phyloP scores from a whole-genome alignment of 2,113 vertebrate species.

The Sardina pilchardus region DNA sequence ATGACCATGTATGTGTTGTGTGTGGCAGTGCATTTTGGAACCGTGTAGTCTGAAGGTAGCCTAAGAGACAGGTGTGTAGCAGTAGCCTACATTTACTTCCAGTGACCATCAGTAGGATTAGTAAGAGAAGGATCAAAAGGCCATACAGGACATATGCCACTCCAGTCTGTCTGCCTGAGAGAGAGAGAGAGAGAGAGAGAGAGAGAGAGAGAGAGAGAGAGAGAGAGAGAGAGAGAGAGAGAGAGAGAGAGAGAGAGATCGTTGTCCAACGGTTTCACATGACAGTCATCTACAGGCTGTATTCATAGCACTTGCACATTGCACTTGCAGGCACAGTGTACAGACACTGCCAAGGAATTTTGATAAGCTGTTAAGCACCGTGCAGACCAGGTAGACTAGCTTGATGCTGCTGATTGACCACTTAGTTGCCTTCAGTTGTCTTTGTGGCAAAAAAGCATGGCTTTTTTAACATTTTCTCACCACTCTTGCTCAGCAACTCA shows the following conservation, averaged over 20 bases:
- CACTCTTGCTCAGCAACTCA: too few species aligned
- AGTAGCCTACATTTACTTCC: constrained; percentile 54
- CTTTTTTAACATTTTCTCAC: too few species aligned
- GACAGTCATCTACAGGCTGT: neutral
- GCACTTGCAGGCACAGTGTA: too few species aligned
- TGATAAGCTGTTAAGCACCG: neutral
- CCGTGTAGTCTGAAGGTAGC: neutral
- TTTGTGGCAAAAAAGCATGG: too few species aligned
- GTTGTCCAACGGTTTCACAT: neutral
- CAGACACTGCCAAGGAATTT: neutral
- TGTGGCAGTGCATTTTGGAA: neutral
- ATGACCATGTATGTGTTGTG: neutral
- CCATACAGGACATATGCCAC: constrained; percentile 42
- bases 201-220: neutral
- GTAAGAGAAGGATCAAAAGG: constrained; percentile 41
- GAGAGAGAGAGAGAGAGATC: neutral
- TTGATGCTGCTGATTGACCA: too few species aligned
- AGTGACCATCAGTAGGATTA: constrained; percentile 45
- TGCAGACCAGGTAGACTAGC: too few species aligned
- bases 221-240: neutral
- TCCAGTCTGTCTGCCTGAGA: constrained; percentile 38
- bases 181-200: constrained; percentile 7
- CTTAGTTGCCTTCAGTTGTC: too few species aligned
- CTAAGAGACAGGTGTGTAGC: too few species aligned
- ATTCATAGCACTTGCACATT: neutral